Percentiles rank a stretch among this genome's conserved stretches.
These are phyloP conservation scores for Leptothorax acervorum DNA, from an alignment of 2,888 invertebrate species.

Conservation along the genomic window DNA sequence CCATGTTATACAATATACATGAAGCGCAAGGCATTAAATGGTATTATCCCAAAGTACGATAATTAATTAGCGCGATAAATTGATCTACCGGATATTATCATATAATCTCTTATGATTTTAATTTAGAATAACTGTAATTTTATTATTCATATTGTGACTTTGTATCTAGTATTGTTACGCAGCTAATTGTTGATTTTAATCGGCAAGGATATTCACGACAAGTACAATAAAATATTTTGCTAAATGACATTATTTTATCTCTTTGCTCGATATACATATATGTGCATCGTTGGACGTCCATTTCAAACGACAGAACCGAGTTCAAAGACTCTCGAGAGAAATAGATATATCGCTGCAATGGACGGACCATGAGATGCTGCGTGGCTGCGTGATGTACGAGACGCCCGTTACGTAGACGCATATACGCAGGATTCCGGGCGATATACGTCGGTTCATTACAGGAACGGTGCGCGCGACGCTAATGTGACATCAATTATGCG, in stretches of 20 bases:
- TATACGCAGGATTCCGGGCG: conserved; percentile 68
- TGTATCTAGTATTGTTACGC: not conserved
- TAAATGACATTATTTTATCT: not conserved
- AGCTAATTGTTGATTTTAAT: conserved; percentile 16
- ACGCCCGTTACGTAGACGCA: conserved; percentile 52
- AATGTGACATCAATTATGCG: conserved; percentile 84
- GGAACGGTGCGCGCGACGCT: conserved; percentile 79
- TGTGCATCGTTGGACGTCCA: not conserved
- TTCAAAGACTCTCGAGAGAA: not conserved
- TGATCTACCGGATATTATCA: conserved; percentile 24
- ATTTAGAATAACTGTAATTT: not conserved
- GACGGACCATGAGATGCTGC: conserved; percentile 18
- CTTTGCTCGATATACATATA: not conserved
- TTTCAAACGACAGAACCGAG: not conserved
- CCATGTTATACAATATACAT: conserved; percentile 18
- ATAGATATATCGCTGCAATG: conserved; percentile 4
- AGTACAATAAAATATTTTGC: not conserved
- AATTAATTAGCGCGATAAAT: conserved; percentile 37
- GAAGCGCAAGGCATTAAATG: conserved; percentile 27
- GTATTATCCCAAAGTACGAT: conserved; percentile 31
- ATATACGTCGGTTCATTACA: conserved; percentile 81
- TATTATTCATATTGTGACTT: not conserved
- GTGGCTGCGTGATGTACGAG: conserved; percentile 58
- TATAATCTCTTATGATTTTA: conserved; percentile 34
- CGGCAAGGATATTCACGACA: not conserved